These are phyloP conservation scores for Heptranchias perlo DNA, from an alignment of 2,113 vertebrate species.

Conservation along the genomic window DNA sequence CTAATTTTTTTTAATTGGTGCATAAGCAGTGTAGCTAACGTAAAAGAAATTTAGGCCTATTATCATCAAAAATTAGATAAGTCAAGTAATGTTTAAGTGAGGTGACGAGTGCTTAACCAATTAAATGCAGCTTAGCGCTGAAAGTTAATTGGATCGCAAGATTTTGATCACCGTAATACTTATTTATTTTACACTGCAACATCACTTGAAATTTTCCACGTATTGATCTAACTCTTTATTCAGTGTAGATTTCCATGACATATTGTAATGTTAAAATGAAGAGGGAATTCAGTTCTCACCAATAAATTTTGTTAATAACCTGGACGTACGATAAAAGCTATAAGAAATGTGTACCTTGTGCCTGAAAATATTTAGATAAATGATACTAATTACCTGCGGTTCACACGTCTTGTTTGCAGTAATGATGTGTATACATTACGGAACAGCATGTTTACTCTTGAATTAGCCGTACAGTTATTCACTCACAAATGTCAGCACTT, in stretches of 20 bases:
- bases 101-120: background rate
- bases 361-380: background rate
- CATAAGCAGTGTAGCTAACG: background rate
- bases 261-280: background rate
- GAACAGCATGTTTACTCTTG: conserved; percentile 21
- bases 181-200: background rate
- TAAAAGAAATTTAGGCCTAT: background rate
- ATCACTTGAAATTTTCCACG: background rate
- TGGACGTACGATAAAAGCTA: background rate
- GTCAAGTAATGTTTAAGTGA: background rate
- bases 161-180: background rate
- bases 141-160: background rate
- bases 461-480: background rate
- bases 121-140: background rate
- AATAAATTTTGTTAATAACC: background rate
- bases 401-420: background rate
- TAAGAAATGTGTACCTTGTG: background rate
- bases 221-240: background rate
- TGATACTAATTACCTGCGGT: background rate
- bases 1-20: background rate
- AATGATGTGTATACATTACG: background rate
- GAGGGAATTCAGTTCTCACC: background rate
- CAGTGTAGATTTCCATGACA: background rate
- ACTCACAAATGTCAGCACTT: conserved; percentile 17
- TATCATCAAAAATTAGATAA: background rate